Evolutionary conservation across 2,797 vertebrate genomes (phyloP), one percentile per base, ranked within the genome.

Genomic region (Columba guinea): DNA sequence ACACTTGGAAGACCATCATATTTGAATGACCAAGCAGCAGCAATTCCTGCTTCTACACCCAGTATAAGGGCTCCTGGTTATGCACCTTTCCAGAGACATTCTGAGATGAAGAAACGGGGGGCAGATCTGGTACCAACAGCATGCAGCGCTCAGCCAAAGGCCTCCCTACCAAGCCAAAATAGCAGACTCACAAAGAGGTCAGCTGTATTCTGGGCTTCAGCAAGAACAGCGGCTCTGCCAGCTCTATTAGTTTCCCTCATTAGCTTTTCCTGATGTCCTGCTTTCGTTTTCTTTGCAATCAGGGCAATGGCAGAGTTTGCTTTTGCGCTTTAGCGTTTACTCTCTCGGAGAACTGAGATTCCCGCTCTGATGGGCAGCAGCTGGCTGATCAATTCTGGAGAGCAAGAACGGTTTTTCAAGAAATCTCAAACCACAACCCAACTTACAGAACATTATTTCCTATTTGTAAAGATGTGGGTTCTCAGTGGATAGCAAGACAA

Each of bases 171-270:
- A 30, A 69, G n/a, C 39, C 68, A 46, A 32, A 87, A 37, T 71
- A 53, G 37, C 51, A 79, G 48, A 14, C 59, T 39, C 34, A 53
- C 44, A 90, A 90, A 88, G 83, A 93, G 91, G 85, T 87, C 69
- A 68, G 67, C 68, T 62, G 78, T 63, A 11, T 62, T 84, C 73
- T 7, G 24, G 71, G 82, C 84, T 92, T 76, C 53, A 51, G 59
- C 49, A 69, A 87, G 58, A 90, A 70, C 46, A 71, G 35, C 55
- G 77, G 70, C 69, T 68, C 53, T 83, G 60, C 83, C 84, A 94
- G 39, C 48, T 91, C 73, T 67, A 22, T 81, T 87, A 68, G 89
- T 84, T 93, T 75, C 64, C 69, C 65, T 97, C 71, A 91, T 94
- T 94, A 91, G 34, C 73, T 87, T 64, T 93, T 74, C 58, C 74